Percentiles rank a stretch among this genome's conserved stretches.
Evolutionary conservation across 2,797 vertebrate species (phyloP).

Genomic region (Macropodus opercularis): DNA sequence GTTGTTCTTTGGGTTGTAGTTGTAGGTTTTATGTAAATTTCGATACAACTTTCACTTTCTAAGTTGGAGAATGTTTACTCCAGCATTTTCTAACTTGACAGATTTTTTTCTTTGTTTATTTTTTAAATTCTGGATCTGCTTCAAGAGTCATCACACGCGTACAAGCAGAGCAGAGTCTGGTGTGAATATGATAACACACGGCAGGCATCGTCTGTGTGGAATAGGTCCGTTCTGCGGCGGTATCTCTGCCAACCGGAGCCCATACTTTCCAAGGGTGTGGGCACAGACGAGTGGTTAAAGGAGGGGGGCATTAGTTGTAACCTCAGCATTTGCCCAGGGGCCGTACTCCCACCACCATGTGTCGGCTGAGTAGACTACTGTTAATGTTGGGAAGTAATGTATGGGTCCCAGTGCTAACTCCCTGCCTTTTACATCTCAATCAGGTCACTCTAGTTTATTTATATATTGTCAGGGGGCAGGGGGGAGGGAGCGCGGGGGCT

Average conservation of each 20-base stretch:
- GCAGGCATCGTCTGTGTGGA: constrained; percentile 34
- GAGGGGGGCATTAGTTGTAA: constrained; percentile 68
- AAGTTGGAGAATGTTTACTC: constrained; percentile 20
- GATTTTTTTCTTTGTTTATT: not conserved
- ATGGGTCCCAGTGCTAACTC: constrained; percentile 80
- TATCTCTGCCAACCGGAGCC: constrained; percentile 47
- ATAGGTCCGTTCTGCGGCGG: constrained; percentile 41
- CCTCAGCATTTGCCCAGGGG: constrained; percentile 66
- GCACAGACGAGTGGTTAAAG: constrained; percentile 49
- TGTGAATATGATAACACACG: constrained; percentile 49
- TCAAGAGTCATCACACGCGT: no score
- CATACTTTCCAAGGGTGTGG: constrained; percentile 60
- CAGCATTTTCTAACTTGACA: constrained; percentile 6
- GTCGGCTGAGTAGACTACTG: constrained; percentile 74
- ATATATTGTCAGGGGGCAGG: constrained; percentile 76
- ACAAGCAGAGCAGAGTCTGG: constrained; percentile 24
- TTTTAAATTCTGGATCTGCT: constrained; percentile 29
- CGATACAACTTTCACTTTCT: constrained; percentile 18
- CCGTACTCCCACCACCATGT: constrained; percentile 67
- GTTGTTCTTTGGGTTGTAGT: constrained; percentile 6
- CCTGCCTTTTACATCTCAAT: constrained; percentile 84
- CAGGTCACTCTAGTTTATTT: constrained; percentile 85
- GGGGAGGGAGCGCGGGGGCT: constrained; percentile 32
- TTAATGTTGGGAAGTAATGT: constrained; percentile 80
- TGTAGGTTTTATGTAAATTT: constrained; percentile 10